Base-by-base conservation (phyloP, 2,113 vertebrate genomes). In the Hippocampus barbouri region DNA sequence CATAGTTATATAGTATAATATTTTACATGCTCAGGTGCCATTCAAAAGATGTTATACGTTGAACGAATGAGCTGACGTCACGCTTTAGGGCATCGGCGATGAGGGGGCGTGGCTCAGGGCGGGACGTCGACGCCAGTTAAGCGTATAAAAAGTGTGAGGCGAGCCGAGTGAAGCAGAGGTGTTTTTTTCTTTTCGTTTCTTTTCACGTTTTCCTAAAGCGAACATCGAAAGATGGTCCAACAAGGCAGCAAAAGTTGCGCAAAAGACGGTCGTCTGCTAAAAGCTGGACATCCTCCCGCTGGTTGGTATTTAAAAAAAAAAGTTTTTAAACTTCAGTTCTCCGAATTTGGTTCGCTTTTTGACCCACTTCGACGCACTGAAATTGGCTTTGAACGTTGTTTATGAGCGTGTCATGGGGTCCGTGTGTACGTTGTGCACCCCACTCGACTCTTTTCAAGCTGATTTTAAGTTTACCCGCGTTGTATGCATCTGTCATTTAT, bases 241-340 rank as follows among this genome's bases (percentile, higher is more conserved):
- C 78, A 89, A 60, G 21, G 83, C 27, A 66, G 81, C 25, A 92
- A 91, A 86, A 6, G 74, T 20, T 87, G 84, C 45, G 63, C 49
- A 53, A 90, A 72, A 34, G 83, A 81, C 40, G 8, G 54, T 47
- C 64, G 69, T 40, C 0, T 73, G 27, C 86, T 93, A 69, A 93
- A 89, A 59, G 92, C 86, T 54, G 92, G 92, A 0, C 92, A 92
- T 43, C 91, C 82, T 57, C 92, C 92, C 1, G 92, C 92, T 89
- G 92, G 92, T 93, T 51, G 47, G 47, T 51, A 51, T 45, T 45
- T 6, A 80, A 75, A 60, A 14, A 0, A 0, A 0, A 1, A n/a
- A 16, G 1, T 27, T 61, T 6, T 38, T 23, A 8, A 8, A 30
- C 12, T 34, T 68, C 4, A 14, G 12, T 27, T 49, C 23, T 34